These are phyloP conservation scores for Porites australiensis DNA, from an alignment of 64 coral and sea anemone genomes.

Conservation along the genomic window DNA sequence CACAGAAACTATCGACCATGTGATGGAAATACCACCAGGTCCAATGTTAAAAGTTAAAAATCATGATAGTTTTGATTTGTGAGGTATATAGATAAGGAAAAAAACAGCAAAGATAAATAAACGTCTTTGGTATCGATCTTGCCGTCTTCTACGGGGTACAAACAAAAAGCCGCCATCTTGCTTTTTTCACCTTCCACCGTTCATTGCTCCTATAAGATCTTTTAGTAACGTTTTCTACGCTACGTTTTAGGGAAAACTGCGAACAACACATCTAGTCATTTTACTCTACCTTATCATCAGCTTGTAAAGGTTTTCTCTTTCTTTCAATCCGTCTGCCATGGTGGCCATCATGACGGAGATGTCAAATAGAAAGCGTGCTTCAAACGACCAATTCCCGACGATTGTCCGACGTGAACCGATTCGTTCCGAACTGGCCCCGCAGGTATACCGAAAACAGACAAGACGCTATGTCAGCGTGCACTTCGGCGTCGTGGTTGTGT, in stretches of 20 bases:
- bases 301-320: slow-evolving; percentile 92
- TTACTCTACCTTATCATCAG: slow-evolving; percentile 87
- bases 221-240: not conserved
- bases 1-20: not conserved
- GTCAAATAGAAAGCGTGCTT: slow-evolving; percentile 27
- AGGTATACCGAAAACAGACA: no score
- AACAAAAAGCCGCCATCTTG: slow-evolving; percentile 43
- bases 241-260: not conserved
- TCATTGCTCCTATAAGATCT: not conserved
- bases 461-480: no score
- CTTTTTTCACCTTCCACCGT: not conserved
- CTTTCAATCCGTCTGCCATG: slow-evolving; percentile 86
- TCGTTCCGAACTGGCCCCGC: not conserved
- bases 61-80: not conserved
- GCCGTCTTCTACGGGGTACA: not conserved
- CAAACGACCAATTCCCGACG: not conserved
- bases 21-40: not conserved
- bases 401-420: not conserved
- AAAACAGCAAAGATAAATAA: not conserved
- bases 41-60: not conserved
- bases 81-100: not conserved
- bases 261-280: not conserved
- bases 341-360: not conserved
- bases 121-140: not conserved
- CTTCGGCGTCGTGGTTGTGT: no score